phyloP scores from a whole-genome alignment of 2,113 vertebrate species.

The Odobenus rosmarus region DNA sequence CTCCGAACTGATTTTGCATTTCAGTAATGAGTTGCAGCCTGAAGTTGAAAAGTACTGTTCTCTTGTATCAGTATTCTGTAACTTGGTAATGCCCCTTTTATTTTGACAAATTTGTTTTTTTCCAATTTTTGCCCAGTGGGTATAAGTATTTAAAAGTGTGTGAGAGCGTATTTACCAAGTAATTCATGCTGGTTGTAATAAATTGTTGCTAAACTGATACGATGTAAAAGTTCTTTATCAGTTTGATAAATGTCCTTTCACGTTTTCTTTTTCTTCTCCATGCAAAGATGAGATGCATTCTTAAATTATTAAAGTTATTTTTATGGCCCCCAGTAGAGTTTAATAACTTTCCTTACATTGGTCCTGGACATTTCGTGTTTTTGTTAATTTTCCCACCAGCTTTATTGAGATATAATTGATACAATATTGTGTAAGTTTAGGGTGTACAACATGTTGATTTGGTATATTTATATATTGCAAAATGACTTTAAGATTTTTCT shows the following conservation, averaged over 20 bases:
- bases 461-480: background rate
- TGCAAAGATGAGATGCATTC: background rate
- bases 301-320: conserved; percentile 8
- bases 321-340: background rate
- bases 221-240: background rate
- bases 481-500: conserved; percentile 19
- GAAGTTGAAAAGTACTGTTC: background rate
- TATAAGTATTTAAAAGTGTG: background rate
- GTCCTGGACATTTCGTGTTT: background rate
- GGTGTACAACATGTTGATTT: background rate
- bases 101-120: background rate
- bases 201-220: background rate
- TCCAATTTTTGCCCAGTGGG: background rate
- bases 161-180: background rate
- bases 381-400: background rate
- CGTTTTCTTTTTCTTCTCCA: background rate
- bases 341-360: background rate
- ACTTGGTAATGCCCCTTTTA: background rate
- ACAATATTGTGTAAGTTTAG: background rate
- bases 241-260: background rate
- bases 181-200: background rate
- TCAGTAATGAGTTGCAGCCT: background rate
- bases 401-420: background rate
- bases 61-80: background rate
- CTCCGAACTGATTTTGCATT: background rate